A percentile compares a stretch with the other conserved stretches of the same genome.
Conservation (phyloP, 2,113 vertebrate species). For the Stercorarius parasiticus region DNA sequence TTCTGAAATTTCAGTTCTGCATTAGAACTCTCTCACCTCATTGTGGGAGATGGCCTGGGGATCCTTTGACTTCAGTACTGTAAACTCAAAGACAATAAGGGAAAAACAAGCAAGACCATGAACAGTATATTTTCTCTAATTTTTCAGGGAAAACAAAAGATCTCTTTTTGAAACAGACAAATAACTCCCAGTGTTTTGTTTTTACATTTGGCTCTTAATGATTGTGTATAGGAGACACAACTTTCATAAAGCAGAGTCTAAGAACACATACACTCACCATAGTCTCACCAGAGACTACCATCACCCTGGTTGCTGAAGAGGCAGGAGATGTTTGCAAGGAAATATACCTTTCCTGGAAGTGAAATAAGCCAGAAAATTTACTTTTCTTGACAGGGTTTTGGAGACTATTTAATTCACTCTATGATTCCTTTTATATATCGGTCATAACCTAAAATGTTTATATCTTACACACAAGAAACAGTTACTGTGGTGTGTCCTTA, state of each 20-base stretch:
- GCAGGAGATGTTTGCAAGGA: not conserved
- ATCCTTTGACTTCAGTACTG: not conserved
- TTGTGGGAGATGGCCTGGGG: rapidly evolving
- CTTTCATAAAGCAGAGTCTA: not conserved
- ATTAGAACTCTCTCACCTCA: not conserved
- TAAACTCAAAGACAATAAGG: not conserved
- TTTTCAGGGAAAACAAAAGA: not conserved
- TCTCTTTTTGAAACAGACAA: not conserved
- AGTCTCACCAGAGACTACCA: no score
- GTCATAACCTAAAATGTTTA: not conserved
- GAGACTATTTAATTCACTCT: not conserved
- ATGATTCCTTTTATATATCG: not conserved
- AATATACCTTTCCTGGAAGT: not conserved
- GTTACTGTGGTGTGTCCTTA: not conserved
- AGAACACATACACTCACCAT: not conserved
- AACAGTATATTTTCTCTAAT: not conserved
- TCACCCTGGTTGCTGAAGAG: not conserved
- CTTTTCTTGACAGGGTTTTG: not conserved
- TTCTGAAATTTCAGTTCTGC: not conserved
- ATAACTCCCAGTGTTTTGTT: rapidly evolving
- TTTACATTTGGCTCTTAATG: not conserved
- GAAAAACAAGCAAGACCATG: not conserved
- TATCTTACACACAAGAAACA: not conserved
- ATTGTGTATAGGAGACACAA: not conserved
- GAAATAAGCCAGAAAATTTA: not conserved